These are phyloP conservation scores for Archivesica marissinica DNA, from an alignment of 1,140 invertebrate species.

Conservation along the genomic window DNA sequence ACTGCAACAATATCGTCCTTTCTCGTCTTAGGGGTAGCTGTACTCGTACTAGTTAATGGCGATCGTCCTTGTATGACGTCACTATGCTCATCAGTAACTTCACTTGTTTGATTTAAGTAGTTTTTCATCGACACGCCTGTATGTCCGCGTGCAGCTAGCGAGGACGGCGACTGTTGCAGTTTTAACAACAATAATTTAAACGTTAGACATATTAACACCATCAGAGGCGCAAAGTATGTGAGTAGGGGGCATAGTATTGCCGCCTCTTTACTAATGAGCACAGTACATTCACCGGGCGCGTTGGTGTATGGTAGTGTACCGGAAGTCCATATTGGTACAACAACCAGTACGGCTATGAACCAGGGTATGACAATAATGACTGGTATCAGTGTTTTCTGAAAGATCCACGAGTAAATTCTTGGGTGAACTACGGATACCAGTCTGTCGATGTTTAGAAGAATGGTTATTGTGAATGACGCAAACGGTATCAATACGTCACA, in stretches of 20 bases:
- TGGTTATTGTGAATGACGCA: slow-evolving; percentile 3
- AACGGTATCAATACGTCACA: slow-evolving; percentile 37
- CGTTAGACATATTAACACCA: background rate
- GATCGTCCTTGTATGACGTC: background rate
- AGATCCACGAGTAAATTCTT: slow-evolving; percentile 31
- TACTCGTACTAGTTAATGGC: background rate
- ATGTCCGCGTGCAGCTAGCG: background rate
- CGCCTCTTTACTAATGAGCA: slow-evolving; percentile 12
- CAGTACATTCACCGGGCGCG: slow-evolving; percentile 17
- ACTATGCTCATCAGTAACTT: background rate
- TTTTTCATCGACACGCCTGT: background rate
- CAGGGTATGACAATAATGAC: slow-evolving; percentile 33
- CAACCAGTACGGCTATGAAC: slow-evolving; percentile 1
- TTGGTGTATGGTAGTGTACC: slow-evolving; percentile 31
- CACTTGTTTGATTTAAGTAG: background rate
- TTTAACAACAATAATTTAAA: slow-evolving; percentile 20
- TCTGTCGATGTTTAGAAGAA: slow-evolving; percentile 29
- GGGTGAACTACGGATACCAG: slow-evolving; percentile 22
- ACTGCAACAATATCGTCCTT: background rate
- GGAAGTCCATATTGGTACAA: slow-evolving; percentile 56
- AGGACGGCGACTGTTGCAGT: background rate
- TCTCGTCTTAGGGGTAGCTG: background rate
- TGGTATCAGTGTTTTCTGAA: slow-evolving; percentile 22
- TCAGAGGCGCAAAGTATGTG: slow-evolving; percentile 42
- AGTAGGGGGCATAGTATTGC: slow-evolving; percentile 49